Base-by-base conservation (phyloP, 2,797 vertebrate genomes). In the Galaxias olidus region DNA sequence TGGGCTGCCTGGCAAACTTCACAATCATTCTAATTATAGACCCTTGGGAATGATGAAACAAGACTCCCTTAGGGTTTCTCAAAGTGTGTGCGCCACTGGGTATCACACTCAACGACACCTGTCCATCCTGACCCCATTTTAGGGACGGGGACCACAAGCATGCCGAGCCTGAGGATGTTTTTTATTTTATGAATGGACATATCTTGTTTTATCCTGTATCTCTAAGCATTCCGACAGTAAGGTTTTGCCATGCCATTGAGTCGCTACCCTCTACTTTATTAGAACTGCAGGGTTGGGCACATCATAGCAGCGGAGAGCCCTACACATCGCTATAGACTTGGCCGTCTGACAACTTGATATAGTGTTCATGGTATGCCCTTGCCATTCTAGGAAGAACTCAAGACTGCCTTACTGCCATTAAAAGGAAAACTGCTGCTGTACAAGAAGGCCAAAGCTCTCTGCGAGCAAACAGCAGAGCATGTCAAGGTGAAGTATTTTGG, bases 331-430 rank as follows among this genome's bases (percentile, higher is more conserved):
- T 14, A 74, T 67, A 63, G 80, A 76, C 55, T 73, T 75, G 81
- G 72, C 72, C 73, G 65, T 58, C 72, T 63, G 79, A 72, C 80
- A 69, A 61, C 8, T 14, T 78, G 79, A 84, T 74, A 30, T 30
- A 30, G 30, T 30, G 30, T 30, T 30, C 6, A 30, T 30, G 30
- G 2, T 30, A 3, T 30, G 30, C 78, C 68, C 68, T 20, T 83
- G 67, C 73, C 71, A 71, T 85, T 83, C 20, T 55, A 93, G 92
- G 92, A 86, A 68, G 92, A 93, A 76, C 86, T 93, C 55, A 91
- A 90, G 80, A 90, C 44, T 7, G 91, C 90, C 0, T 66, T 93
- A 51, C 74, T 82, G 73, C 87, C 90, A 69, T 78, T 93, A 68
- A 89, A 91, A 78, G 90, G 89, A 18, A 93, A 91, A 73, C 61